Evolutionary conservation across 1,140 invertebrate genomes (phyloP).

Genomic region (Drosophila novamexicana): DNA sequence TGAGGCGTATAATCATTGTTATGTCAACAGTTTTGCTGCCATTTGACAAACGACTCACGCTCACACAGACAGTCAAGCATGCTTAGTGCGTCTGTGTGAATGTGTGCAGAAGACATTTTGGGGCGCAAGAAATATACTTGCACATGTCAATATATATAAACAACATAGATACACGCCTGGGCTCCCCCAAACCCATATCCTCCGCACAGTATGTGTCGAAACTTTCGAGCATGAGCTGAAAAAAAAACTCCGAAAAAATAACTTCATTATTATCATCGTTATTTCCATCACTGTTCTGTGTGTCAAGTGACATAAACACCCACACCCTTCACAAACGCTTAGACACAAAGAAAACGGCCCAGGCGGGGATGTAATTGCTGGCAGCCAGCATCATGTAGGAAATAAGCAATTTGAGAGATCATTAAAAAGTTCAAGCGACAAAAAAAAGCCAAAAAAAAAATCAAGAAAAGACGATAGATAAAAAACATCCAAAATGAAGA

Average conservation of each 20-base stretch:
- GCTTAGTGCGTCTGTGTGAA: constrained; percentile 26
- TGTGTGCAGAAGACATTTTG: constrained; percentile 36
- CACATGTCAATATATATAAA: constrained; percentile 80
- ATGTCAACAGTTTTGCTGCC: constrained; percentile 81
- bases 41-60: constrained; percentile 73
- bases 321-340: constrained; percentile 26
- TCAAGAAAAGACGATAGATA: constrained; percentile 13
- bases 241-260: constrained; percentile 30
- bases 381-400: constrained; percentile 74
- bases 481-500: constrained; percentile 58
- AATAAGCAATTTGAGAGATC: constrained; percentile 83
- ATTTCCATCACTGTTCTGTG: constrained; percentile 47
- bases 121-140: constrained; percentile 61
- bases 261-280: constrained; percentile 68
- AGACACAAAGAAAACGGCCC: constrained; percentile 18
- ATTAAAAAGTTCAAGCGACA: constrained; percentile 80
- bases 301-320: constrained; percentile 46
- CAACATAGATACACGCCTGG: constrained; percentile 41
- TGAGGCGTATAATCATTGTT: constrained; percentile 83
- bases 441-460: constrained; percentile 45
- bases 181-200: not conserved
- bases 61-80: constrained; percentile 28
- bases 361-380: constrained; percentile 69
- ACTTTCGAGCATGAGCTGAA: constrained; percentile 46
- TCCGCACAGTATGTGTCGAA: constrained; percentile 45